These are phyloP conservation scores for Palythoa caribaeorum DNA, from an alignment of 92 coral and sea anemone genomes.

Conservation along the genomic window DNA sequence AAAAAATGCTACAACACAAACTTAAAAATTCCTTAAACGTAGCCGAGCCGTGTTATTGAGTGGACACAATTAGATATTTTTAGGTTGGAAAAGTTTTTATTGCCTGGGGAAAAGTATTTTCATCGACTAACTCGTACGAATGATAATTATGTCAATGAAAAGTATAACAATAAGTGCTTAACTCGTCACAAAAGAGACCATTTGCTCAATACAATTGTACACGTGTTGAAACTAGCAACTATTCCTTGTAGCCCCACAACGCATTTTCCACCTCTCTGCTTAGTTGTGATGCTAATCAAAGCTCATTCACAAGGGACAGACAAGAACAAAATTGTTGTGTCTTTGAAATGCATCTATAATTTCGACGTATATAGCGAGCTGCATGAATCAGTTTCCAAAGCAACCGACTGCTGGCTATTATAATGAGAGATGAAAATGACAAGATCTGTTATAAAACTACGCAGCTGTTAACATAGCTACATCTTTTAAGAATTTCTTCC, in stretches of 20 bases:
- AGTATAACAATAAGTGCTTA: constrained; percentile 26
- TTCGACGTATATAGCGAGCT: not conserved
- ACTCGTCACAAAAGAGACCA: constrained; percentile 3
- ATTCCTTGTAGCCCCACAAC: not conserved
- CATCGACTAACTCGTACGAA: constrained; percentile 13
- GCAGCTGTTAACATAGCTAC: constrained; percentile 29
- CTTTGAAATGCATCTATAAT: not conserved
- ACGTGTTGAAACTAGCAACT: constrained; percentile 44
- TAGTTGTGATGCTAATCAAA: constrained; percentile 6
- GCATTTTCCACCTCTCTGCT: not conserved
- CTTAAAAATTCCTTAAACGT: not conserved
- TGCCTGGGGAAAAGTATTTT: not conserved
- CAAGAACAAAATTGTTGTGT: not conserved
- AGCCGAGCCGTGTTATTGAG: not conserved
- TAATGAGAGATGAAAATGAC: not conserved
- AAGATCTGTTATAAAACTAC: constrained; percentile 7
- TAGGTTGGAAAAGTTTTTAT: constrained; percentile 3
- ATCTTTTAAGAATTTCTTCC: not conserved
- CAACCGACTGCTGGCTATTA: not conserved
- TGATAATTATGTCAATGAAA: not conserved
- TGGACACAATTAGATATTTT: not conserved
- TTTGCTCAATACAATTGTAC: constrained; percentile 11
- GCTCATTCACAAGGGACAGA: not conserved
- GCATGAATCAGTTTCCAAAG: constrained; percentile 7
- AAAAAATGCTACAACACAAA: not conserved